These are phyloP conservation scores for Pteromalus puparum DNA, from an alignment of 1,140 invertebrate genomes.

Conservation along the genomic window DNA sequence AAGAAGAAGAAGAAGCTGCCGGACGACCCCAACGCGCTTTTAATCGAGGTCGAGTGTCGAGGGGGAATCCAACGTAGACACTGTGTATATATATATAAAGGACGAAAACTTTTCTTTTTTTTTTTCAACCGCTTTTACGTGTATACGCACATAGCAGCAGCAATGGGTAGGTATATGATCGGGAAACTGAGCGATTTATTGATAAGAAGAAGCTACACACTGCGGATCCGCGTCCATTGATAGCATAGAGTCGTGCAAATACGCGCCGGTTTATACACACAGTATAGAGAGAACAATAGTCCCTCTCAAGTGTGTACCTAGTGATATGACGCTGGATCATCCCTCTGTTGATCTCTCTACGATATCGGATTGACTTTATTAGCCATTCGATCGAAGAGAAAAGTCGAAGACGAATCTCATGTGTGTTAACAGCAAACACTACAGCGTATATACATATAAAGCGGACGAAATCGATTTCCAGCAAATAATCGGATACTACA, in stretches of 20 bases:
- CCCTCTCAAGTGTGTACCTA: neutral
- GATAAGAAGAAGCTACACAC: constrained; percentile 32
- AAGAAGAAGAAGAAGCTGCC: constrained; percentile 3
- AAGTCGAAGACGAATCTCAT: constrained; percentile 11
- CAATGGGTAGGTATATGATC: too few species aligned
- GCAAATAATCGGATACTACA: constrained; percentile 73
- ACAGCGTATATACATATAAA: too few species aligned
- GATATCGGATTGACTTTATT: too few species aligned
- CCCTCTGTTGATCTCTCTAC: too few species aligned
- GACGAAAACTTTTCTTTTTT: neutral
- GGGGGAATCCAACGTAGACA: constrained; percentile 46
- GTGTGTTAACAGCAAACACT: constrained; percentile 59
- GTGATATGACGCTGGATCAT: too few species aligned
- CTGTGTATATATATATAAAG: too few species aligned
- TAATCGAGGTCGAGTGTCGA: constrained; percentile 54
- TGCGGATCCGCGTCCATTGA: too few species aligned
- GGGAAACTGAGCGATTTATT: constrained; percentile 55
- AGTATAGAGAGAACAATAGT: neutral
- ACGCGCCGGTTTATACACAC: neutral
- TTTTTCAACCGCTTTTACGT: too few species aligned
- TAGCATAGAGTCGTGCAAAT: neutral
- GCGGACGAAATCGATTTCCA: constrained; percentile 72
- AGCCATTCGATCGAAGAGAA: neutral
- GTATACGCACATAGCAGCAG: too few species aligned
- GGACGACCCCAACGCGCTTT: constrained; percentile 50